Percentiles rank a stretch among this genome's conserved stretches.
Evolutionary conservation across 2,113 vertebrate genomes (phyloP).

Genomic region (Cebus imitator): DNA sequence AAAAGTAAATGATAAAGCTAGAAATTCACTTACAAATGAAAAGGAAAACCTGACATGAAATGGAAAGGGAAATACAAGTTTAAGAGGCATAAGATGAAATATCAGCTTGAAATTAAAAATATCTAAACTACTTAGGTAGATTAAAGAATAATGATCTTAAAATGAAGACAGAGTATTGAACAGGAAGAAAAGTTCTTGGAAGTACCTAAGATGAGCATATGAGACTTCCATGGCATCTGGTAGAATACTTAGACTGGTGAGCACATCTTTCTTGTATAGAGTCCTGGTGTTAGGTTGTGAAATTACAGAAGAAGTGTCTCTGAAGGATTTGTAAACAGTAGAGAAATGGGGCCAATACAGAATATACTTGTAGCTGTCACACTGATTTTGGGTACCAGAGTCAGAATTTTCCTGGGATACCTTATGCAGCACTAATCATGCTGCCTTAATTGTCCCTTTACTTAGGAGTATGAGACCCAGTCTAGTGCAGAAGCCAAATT

Average conservation of each 20-base stretch:
- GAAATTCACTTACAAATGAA: not conserved
- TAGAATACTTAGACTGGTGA: not conserved
- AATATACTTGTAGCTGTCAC: not conserved
- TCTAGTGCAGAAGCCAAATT: slow-evolving; percentile 90
- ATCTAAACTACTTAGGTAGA: slow-evolving; percentile 54
- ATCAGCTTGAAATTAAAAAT: slow-evolving; percentile 49
- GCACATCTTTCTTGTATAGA: accelerated
- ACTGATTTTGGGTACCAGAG: not conserved
- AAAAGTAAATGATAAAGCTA: not conserved
- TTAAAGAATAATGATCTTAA: slow-evolving; percentile 57
- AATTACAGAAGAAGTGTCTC: not conserved
- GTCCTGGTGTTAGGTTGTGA: not conserved
- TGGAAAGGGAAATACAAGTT: slow-evolving; percentile 33
- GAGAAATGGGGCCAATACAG: not conserved
- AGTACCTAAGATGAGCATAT: not conserved
- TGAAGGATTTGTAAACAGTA: accelerated
- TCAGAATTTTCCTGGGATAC: not conserved
- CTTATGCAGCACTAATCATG: not conserved
- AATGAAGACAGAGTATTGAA: slow-evolving; percentile 38
- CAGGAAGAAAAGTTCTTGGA: not conserved
- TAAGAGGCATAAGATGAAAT: slow-evolving; percentile 43
- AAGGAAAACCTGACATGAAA: not conserved
- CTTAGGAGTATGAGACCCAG: slow-evolving; percentile 94
- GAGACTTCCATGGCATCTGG: accelerated
- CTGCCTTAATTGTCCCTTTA: not conserved